These are phyloP conservation scores for Microctonus aethiopoides DNA, from an alignment of 2,888 invertebrate species.

Conservation along the genomic window DNA sequence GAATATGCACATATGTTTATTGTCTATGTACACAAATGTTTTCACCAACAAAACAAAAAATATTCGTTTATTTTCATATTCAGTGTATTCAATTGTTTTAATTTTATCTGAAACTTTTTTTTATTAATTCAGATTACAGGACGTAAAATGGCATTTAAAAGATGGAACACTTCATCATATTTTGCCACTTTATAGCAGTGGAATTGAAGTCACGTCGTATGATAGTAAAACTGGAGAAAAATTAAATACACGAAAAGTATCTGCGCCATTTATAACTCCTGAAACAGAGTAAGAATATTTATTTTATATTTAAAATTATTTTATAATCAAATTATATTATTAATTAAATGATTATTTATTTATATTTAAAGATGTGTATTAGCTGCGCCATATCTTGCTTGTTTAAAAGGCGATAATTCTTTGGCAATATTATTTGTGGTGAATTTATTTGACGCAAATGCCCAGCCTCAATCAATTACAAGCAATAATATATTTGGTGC, in stretches of 20 bases:
- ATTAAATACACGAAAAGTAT: slow-evolving; percentile 55
- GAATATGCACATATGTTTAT: slow-evolving; percentile 9
- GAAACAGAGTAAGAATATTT: slow-evolving; percentile 59
- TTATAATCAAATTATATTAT: too few relatives aligned
- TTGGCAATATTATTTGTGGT: slow-evolving; percentile 72
- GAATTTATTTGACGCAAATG: slow-evolving; percentile 68
- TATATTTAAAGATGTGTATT: slow-evolving; percentile 71
- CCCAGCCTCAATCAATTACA: slow-evolving; percentile 55
- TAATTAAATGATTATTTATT: slow-evolving; percentile 9
- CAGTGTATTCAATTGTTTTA: too few relatives aligned
- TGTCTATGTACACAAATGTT: too few relatives aligned
- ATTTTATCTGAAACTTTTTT: slow-evolving; percentile 13
- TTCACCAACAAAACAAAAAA: too few relatives aligned
- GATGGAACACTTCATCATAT: slow-evolving; percentile 63
- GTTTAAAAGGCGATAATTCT: slow-evolving; percentile 70
- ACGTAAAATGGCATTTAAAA: slow-evolving; percentile 63
- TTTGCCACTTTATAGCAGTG: slow-evolving; percentile 60
- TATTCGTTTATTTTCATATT: too few relatives aligned
- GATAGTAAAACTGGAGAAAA: slow-evolving; percentile 65
- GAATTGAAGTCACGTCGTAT: slow-evolving; percentile 62
- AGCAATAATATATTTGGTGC: slow-evolving; percentile 62
- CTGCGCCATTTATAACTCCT: slow-evolving; percentile 58
- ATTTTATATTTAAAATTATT: not conserved
- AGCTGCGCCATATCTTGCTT: slow-evolving; percentile 75
- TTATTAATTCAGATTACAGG: slow-evolving; percentile 54